phyloP scores from a whole-genome alignment of 1,140 invertebrate genomes.

The Penaeus vannamei region DNA sequence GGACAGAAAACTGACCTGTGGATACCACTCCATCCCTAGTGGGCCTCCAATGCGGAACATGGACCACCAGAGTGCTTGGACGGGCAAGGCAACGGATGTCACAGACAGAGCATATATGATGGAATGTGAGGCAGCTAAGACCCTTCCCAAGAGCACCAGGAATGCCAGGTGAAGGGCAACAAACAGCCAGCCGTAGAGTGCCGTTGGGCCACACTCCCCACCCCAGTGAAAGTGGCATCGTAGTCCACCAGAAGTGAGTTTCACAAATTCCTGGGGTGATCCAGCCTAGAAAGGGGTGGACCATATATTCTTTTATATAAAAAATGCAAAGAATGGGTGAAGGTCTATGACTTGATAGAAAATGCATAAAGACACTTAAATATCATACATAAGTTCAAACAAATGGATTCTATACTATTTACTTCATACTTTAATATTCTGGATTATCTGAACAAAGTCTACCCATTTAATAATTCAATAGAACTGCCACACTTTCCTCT shows the following conservation, averaged over 20 bases:
- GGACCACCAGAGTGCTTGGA: slow-evolving; percentile 61
- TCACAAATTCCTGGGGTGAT: slow-evolving; percentile 50
- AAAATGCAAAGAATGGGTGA: not conserved
- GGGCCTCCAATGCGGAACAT: slow-evolving; percentile 52
- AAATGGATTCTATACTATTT: no score
- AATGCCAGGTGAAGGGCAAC: slow-evolving; percentile 27
- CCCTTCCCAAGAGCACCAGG: slow-evolving; percentile 44
- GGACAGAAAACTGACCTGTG: slow-evolving; percentile 36
- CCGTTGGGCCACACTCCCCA: slow-evolving; percentile 44
- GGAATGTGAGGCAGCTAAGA: slow-evolving; percentile 33
- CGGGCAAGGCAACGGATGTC: slow-evolving; percentile 53
- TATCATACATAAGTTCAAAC: no score
- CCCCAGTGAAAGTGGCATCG: slow-evolving; percentile 58
- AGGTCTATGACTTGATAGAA: not conserved
- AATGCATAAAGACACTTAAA: not conserved
- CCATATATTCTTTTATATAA: not conserved
- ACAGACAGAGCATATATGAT: slow-evolving; percentile 53
- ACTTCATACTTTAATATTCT: not conserved
- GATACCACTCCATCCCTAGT: slow-evolving; percentile 54
- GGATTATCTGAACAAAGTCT: not conserved
- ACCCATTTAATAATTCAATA: not conserved
- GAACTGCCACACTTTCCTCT: no score
- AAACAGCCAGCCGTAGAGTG: slow-evolving; percentile 57
- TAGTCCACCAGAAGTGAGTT: slow-evolving; percentile 36
- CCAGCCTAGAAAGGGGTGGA: slow-evolving; percentile 43